A percentile compares a stretch with the other conserved stretches of the same genome.
Evolutionary conservation across 2,797 vertebrate genomes (phyloP).

Genomic region (Hylomyscus alleni): DNA sequence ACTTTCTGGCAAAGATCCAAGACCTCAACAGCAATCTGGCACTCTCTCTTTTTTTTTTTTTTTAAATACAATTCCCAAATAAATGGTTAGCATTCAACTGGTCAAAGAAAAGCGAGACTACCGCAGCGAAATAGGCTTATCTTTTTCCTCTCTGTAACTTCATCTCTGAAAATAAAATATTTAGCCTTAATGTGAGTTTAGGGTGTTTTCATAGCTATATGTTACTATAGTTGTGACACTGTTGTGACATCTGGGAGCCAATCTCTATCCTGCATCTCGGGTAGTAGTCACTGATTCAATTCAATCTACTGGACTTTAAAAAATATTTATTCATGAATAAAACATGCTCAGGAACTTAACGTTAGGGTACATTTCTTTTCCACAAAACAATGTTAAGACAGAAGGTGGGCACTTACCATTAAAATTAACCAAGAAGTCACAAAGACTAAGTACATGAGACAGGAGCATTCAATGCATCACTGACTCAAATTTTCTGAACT

Average conservation of each 20-base stretch:
- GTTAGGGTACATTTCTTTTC: not conserved
- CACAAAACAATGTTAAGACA: not conserved
- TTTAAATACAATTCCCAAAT: conserved; percentile 78
- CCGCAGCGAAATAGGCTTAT: conserved; percentile 59
- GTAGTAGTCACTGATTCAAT: conserved; percentile 17
- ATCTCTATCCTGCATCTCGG: not conserved
- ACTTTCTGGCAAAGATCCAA: conserved; percentile 75
- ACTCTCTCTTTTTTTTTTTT: conserved; percentile 70
- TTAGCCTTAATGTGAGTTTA: not conserved
- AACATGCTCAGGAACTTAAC: not conserved
- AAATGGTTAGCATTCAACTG: conserved; percentile 69
- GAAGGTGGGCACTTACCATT: conserved; percentile 75
- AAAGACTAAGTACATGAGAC: conserved; percentile 47
- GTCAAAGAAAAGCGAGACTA: conserved; percentile 72
- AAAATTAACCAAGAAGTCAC: conserved; percentile 65
- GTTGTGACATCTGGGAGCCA: conserved; percentile 59
- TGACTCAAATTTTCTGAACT: conserved; percentile 53
- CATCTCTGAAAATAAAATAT: conserved; percentile 47
- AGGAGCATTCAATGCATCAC: conserved; percentile 66
- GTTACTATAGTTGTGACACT: conserved; percentile 34
- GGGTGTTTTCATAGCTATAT: conserved; percentile 48
- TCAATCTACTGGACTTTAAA: not conserved
- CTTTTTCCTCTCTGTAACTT: conserved; percentile 57
- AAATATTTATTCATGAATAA: conserved; percentile 11
- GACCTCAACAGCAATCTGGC: conserved; percentile 79